Conservation (phyloP, 30 jellyfish, hydroid and myxozoan species). For the Chrysaora quinquecirrha region DNA sequence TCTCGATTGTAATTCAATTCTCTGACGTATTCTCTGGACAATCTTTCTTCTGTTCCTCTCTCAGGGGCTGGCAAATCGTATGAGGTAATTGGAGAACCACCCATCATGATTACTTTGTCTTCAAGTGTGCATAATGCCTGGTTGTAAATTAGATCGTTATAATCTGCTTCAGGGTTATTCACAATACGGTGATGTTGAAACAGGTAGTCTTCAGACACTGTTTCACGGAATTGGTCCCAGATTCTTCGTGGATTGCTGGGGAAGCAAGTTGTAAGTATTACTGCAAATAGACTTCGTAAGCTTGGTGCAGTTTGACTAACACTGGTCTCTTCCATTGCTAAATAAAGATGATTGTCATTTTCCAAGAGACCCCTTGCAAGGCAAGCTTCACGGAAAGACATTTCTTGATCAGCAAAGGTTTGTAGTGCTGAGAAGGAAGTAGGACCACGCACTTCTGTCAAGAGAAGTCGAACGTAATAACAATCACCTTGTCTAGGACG, state of each 20-base stretch:
- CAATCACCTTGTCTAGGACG: conserved; percentile 54
- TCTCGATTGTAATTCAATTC: background rate
- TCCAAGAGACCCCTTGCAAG: conserved; percentile 44
- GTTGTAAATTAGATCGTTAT: background rate
- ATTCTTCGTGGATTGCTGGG: conserved; percentile 9
- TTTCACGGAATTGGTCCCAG: conserved; percentile 11
- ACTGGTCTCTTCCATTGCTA: conserved; percentile 42
- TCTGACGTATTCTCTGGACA: background rate
- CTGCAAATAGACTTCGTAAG: background rate
- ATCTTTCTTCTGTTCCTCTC: background rate
- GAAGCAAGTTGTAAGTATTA: background rate
- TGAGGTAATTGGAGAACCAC: background rate
- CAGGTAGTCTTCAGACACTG: conserved; percentile 14
- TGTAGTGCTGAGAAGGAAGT: conserved; percentile 12
- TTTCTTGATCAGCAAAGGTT: background rate
- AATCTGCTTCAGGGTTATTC: background rate
- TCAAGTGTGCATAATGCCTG: background rate
- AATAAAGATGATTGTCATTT: conserved; percentile 56
- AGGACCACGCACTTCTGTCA: conserved; percentile 37
- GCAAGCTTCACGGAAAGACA: conserved; percentile 33
- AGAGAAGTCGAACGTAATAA: conserved; percentile 42
- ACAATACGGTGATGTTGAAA: conserved; percentile 4
- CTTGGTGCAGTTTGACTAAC: conserved; percentile 1
- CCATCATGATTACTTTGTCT: background rate
- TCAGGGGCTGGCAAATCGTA: background rate